Evolutionary conservation across 2,797 vertebrate species (phyloP), one percentile per base, ranked within the genome.

Genomic region (Phoeniculus purpureus): DNA sequence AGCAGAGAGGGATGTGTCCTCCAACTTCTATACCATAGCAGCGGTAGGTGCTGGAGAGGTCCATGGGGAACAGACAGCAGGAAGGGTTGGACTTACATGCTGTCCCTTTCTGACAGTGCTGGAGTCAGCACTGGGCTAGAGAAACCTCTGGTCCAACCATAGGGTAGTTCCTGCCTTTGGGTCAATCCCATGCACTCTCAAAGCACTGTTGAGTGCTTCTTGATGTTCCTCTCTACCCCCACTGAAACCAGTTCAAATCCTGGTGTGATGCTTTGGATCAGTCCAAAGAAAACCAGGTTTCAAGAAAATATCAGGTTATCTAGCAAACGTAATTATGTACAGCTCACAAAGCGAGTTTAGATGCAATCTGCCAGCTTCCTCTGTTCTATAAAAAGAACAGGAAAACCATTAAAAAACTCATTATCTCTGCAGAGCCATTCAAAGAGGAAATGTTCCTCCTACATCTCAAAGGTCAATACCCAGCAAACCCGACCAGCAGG

Each of bases 341-440:
- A 37, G 8, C 60, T 61, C 59, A 13, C 12, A 40, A 43, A 45
- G 74, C 51, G 26, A 65, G 55, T 67, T 83, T 10, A 5, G 43
- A 51, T 34, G n/a, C 0, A 4, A 58, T 25, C 62, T 58, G 66
- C 83, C 80, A 88, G 59, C 88, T 75, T 50, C 29, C n/a, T 15
- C 15, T 27, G 55, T 7, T 50, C 93, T 90, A 93, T 86, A 73
- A 91, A 91, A 91, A 81, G 90, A 88, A 82, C 82, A 94, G 93
- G 92, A 96, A 94, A 93, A 81, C 19, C 81, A 91, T 64, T 92
- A 31, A 29, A 73, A 47, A 87, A 84, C 72, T 84, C 56, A 91
- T 94, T 73, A 83, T 81, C 73, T 92, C 32, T 55, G 56, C 90
- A 83, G 80, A 87, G 82, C 87, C 26, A 56, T 62, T 90, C 45